Base-by-base conservation (phyloP, 1,140 invertebrate species). In the Sipha flava region DNA sequence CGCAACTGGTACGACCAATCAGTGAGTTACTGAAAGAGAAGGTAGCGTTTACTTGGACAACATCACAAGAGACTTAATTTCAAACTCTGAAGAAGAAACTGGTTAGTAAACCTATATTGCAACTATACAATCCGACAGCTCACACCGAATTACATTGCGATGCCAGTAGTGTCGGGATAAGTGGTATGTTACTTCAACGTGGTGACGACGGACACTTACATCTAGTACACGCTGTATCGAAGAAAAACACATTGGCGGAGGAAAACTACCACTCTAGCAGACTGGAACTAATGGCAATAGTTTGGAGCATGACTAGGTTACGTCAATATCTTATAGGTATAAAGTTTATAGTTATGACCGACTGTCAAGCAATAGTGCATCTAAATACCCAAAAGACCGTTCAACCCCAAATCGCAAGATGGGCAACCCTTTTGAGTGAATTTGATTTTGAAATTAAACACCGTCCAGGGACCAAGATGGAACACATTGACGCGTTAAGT, bases 61-160 rank as follows among this genome's bases (percentile, higher is more conserved):
- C 0, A 2, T 14, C 10, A 2, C 37, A 68, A 43, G 34, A 68
- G 0, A 14, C 4, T 3, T 43, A 59, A 1, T 80, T 54, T 52
- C 12, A 45, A 0, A n/a, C 18, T 3, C 1, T 70, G 34, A 40
- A 26, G 1, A 2, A 31, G 0, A 34, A 6, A 21, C 5, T 70
- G 3, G 4, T 18, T 1, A 10, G 7, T 26, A 47, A 45, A 34
- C 49, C 37, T 1, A 81, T 84, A 0, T 49, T 86, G 1, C 29
- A 14, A 34, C 1, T 64, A 1, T 79, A 16, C 21, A 31, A 34
- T n/a, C 54, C 57, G 6, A 26, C 23, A 3, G 75, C 75, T 0
- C 1, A 23, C 1, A 81, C 80, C 0, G 72, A 81, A 29, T 7
- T 81, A 12, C 80, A 81, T 29, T 79, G 72, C 14, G 80, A 81